Conservation (phyloP, 1,140 invertebrate genomes). For the Tetraneura akinire region DNA sequence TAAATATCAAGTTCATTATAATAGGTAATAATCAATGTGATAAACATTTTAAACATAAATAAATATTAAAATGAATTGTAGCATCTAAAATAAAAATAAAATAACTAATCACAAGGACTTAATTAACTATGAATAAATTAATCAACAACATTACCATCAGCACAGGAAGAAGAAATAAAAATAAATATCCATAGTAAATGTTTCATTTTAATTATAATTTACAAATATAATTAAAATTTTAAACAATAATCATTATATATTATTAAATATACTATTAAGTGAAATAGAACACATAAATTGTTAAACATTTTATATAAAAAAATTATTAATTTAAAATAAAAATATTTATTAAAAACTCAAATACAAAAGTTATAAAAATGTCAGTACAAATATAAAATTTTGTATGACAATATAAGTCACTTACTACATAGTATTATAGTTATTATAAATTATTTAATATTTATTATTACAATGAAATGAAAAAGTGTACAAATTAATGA, state of each 20-base stretch:
- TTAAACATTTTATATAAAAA: neutral
- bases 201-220: neutral
- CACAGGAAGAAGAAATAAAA: constrained; percentile 1
- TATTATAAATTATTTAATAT: neutral
- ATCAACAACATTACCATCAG: constrained; percentile 18
- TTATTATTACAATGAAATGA: too few species aligned
- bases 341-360: neutral
- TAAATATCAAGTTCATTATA: too few species aligned
- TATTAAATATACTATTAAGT: neutral
- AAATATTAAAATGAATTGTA: neutral
- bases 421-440: neutral
- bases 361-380: too few species aligned
- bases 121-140: neutral
- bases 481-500: too few species aligned
- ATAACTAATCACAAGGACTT: neutral
- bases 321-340: neutral
- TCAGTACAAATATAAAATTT: too few species aligned
- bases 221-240: neutral
- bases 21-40: too few species aligned
- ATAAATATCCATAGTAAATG: constrained; percentile 16
- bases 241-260: neutral
- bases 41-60: neutral
- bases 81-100: neutral
- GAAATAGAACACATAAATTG: too few species aligned
- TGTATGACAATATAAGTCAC: neutral